Evolutionary conservation across 2,888 invertebrate genomes (phyloP).

Genomic region (Andrena bicolor): DNA sequence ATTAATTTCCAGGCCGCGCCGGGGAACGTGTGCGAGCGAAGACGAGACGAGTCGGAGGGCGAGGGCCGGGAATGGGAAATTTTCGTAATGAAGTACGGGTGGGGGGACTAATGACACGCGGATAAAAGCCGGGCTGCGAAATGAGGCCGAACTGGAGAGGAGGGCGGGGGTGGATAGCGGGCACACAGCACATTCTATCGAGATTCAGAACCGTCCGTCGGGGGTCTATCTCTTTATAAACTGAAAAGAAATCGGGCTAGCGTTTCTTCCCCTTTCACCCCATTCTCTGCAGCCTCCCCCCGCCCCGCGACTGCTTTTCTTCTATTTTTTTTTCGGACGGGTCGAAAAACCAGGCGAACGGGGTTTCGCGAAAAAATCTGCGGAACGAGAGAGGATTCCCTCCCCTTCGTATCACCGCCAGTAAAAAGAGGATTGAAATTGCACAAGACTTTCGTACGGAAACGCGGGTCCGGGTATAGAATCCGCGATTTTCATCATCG

Average conservation of each 20-base stretch:
- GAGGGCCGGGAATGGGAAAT: constrained; percentile 45
- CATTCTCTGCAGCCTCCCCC: not conserved
- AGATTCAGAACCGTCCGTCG: constrained; percentile 51
- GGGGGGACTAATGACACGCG: constrained; percentile 56
- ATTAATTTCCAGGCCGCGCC: constrained; percentile 49
- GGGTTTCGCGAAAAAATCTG: constrained; percentile 40
- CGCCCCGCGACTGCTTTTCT: not conserved
- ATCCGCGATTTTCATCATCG: constrained; percentile 63
- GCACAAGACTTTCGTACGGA: constrained; percentile 60
- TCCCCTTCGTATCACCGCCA: constrained; percentile 11
- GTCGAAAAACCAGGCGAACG: constrained; percentile 41
- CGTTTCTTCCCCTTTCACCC: constrained; percentile 12
- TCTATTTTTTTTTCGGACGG: constrained; percentile 32
- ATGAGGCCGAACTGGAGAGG: constrained; percentile 53
- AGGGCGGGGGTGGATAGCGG: constrained; percentile 29
- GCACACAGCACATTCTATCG: constrained; percentile 52
- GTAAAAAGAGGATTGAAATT: constrained; percentile 63
- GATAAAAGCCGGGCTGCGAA: constrained; percentile 55
- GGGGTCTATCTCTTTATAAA: constrained; percentile 59
- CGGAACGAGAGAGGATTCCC: constrained; percentile 13
- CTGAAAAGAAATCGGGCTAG: constrained; percentile 63
- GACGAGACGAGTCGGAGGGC: not conserved
- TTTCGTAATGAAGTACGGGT: constrained; percentile 55
- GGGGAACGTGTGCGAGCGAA: constrained; percentile 1
- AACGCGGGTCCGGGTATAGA: constrained; percentile 59